Evolutionary conservation across 2,797 vertebrate species (phyloP), one percentile per base, ranked within the genome.

Genomic region (Rhincodon typus): DNA sequence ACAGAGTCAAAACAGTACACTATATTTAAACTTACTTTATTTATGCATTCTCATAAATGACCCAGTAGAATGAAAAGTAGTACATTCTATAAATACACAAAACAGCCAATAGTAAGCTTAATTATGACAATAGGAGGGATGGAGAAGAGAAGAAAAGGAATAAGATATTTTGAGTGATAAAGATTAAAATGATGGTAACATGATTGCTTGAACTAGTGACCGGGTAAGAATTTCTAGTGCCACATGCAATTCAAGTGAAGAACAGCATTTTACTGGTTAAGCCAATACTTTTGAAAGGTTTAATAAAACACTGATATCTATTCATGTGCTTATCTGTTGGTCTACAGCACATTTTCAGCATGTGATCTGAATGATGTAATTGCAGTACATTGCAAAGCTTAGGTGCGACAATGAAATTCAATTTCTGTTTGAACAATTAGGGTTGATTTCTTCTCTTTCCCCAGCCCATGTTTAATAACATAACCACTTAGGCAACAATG

Each of bases 41-140:
- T 95, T 95, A 77, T 77, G 53, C 94, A 95, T 77, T 8, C 77
- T 74, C 42, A 95, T 95, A 77, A 94, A 77, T 95, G 94, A 57
- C 46, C 46, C 77, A 15, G 46, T 77, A n/a, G 70, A 19, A 69
- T 53, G 42, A 30, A 95, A 77, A 95, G 46, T 50, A 77, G 70
- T 77, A 95, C 94, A 95, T 53, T 95, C 17, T 72, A 95, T 72
- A 95, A 77, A 77, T 95, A 95, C 69, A 95, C 50, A 94, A n/a
- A 94, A 95, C 74, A 93, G 90, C 19, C 38, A 95, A 95, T 42
- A 57, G 88, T 91, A 91, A 91, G 46, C 25, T 77, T n/a, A 95
- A 74, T 50, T 72, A 77, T 95, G 27, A 57, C 66, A 94, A 42
- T 23, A 67, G 2, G 27, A 50, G 67, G 66, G 38, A 25, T n/a